Base-by-base conservation (phyloP, 2,113 vertebrate genomes). In the Xyrauchen texanus region DNA sequence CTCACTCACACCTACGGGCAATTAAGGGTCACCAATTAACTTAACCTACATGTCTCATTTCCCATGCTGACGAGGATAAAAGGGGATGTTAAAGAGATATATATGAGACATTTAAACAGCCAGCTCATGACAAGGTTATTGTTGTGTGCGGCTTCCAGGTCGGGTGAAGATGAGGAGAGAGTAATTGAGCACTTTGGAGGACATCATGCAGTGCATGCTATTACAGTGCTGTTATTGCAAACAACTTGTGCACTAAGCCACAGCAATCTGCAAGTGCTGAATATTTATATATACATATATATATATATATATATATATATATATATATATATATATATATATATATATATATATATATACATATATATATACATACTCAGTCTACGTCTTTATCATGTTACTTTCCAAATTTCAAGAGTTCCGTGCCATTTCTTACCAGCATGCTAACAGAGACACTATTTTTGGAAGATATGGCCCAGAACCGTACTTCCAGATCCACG, bases 111-210 rank as follows among this genome's bases (percentile, higher is more conserved):
- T 74, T 85, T 88, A 86, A 87, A 85, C 84, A 81, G 80, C 80
- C 82, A 85, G 86, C 88, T 86, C 81, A 70, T 87, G 88, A 85
- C 88, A 91, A 91, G 89, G 89, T 91, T 90, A 88, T 86, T 87
- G 80, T 88, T 82, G 88, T 86, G 86, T 86, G 89, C 77, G 87
- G 86, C 90, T 84, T 87, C 21, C 81, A 89, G 90, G 86, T 88
- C 86, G 58, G 86, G 88, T 89, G 87, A 86, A 90, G 88, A 78
- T 68, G 76, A 90, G 90, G 87, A 82, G 63, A 87, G 83, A 88
- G 87, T 91, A 92, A 93, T 91, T 90, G 91, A 90, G 85, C 87
- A 82, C 63, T 63, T 77, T 44, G 44, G 84, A 89, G 87, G 86
- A 90, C 89, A 34, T 34, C 21, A 89, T 78, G 84, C 86, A 88